A percentile compares a stretch with the other conserved stretches of the same genome.
Conservation (phyloP, 2,113 vertebrate species). For the Laticauda laticaudata region DNA sequence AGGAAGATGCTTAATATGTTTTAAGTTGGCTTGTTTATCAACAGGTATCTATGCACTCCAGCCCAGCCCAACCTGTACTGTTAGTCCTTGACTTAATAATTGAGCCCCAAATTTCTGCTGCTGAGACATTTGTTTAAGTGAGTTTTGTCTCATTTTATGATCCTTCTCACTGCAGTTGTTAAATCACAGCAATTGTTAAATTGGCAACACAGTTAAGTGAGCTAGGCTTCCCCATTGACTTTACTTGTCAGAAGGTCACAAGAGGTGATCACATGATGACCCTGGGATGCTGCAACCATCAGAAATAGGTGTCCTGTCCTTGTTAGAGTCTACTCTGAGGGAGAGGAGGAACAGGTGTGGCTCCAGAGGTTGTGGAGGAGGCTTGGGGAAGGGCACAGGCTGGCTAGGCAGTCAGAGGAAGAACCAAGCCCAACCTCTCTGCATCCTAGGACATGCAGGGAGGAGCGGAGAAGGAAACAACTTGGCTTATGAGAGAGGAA, state of each 20-base stretch:
- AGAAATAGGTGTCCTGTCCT: not conserved
- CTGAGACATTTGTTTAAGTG: not conserved
- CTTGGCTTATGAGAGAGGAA: no score
- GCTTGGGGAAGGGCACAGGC: no score
- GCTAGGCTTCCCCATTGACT: not conserved
- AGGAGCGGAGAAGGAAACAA: no score
- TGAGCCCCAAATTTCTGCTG: not conserved
- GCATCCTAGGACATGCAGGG: no score
- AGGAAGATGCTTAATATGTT: slow-evolving; percentile 61
- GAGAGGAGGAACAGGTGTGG: no score
- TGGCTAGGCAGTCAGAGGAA: no score
- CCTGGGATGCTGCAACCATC: not conserved
- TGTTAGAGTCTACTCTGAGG: no score
- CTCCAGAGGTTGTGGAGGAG: no score
- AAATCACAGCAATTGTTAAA: not conserved
- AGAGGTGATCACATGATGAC: not conserved
- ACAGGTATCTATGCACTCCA: slow-evolving; percentile 39
- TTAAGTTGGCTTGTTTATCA: slow-evolving; percentile 68
- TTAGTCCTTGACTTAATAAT: not conserved
- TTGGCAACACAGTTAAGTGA: not conserved
- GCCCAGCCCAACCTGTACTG: not conserved
- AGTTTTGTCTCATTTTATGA: not conserved
- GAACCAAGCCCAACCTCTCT: no score
- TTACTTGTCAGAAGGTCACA: not conserved
- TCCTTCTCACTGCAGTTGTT: not conserved